A percentile compares a stretch with the other conserved stretches of the same genome.
Conservation (phyloP, 2,888 invertebrate species). For the Candidula unifasciata region DNA sequence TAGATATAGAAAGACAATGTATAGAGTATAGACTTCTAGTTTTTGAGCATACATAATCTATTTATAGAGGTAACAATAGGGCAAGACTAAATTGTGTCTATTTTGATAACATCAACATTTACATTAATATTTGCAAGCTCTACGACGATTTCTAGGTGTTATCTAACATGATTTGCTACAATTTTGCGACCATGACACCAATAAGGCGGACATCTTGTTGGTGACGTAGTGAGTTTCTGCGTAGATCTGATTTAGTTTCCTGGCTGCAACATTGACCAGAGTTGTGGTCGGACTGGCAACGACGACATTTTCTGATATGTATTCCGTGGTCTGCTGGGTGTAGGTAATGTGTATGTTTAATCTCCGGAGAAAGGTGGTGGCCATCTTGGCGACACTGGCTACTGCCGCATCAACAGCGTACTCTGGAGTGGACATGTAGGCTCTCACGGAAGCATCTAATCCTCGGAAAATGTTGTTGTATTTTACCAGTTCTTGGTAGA, state of each 20-base stretch:
- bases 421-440: neutral
- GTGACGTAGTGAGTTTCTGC: slow-evolving; percentile 15
- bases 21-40: too few species aligned
- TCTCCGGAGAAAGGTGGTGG: neutral
- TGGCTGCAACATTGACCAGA: neutral
- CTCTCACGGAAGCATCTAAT: neutral
- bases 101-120: too few species aligned
- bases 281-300: neutral
- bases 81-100: too few species aligned
- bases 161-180: neutral
- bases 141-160: too few species aligned
- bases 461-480: neutral
- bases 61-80: too few species aligned
- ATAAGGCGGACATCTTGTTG: neutral
- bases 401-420: neutral
- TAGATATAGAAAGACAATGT: too few species aligned
- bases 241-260: neutral
- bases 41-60: too few species aligned
- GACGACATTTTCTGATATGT: neutral
- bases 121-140: too few species aligned
- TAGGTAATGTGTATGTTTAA: neutral
- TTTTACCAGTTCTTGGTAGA: neutral
- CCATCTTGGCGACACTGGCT: neutral
- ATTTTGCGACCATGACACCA: neutral
- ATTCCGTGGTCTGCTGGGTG: neutral